phyloP scores from a whole-genome alignment of 1,140 invertebrate genomes.

The Drosophila kepulauana region DNA sequence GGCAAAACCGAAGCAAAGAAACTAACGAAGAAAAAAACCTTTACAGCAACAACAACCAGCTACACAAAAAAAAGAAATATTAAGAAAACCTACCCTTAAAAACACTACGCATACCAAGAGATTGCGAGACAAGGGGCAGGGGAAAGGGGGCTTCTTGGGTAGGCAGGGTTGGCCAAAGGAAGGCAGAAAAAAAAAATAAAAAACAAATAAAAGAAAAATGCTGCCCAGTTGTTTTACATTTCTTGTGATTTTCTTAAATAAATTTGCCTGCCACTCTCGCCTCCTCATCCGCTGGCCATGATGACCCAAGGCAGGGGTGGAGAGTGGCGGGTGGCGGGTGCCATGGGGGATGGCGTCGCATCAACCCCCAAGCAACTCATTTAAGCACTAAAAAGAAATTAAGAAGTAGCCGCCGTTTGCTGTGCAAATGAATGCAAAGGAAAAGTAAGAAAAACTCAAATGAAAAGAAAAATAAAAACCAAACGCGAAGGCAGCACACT shows the following conservation, averaged over 20 bases:
- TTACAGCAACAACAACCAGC: constrained; percentile 46
- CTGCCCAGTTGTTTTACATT: constrained; percentile 81
- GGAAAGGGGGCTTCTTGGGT: too few relatives aligned
- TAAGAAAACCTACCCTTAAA: constrained; percentile 57
- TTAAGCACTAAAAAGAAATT: constrained; percentile 81
- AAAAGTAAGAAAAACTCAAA: constrained; percentile 44
- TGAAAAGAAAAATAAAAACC: constrained; percentile 40
- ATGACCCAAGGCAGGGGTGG: neutral
- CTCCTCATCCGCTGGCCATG: neutral
- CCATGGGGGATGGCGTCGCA: neutral
- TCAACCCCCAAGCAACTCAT: constrained; percentile 62
- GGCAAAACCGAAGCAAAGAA: constrained; percentile 35
- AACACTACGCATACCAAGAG: constrained; percentile 17
- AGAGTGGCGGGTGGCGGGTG: neutral
- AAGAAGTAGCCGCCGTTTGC: constrained; percentile 64
- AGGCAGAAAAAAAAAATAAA: constrained; percentile 34
- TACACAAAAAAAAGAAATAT: constrained; percentile 12
- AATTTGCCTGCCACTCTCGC: constrained; percentile 58
- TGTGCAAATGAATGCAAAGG: constrained; percentile 67
- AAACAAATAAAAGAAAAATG: constrained; percentile 67
- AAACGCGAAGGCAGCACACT: constrained; percentile 30
- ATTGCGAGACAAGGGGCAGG: neutral
- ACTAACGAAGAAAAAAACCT: constrained; percentile 42
- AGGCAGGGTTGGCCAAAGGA: constrained; percentile 4
- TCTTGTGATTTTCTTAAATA: constrained; percentile 79